Evolutionary conservation across 92 coral and sea anemone genomes (phyloP), one percentile per base, ranked within the genome.

Genomic region (Phenganax subtilis): DNA sequence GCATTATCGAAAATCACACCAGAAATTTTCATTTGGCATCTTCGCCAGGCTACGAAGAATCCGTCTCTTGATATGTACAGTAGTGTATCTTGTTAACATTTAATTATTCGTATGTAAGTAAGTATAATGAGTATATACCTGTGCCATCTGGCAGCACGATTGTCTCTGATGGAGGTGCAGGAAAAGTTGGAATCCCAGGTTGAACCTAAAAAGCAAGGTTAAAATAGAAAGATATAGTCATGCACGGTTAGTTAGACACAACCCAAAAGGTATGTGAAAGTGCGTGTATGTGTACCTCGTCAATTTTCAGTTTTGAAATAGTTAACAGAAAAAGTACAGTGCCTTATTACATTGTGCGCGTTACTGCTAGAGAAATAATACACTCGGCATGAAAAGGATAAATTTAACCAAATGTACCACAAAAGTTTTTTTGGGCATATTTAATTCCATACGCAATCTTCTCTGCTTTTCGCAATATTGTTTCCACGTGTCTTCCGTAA

Each of bases 401-500:
- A 82, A 4, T 44, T 52, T 44, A 27, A 10, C 37, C 0, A 14
- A 51, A 68, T 53, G n/a, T 53, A 92, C 90, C 85, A 94, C 98
- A 87, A 88, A 92, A 59, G 87, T 94, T 85, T 94, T 94, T 90
- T 94, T 94, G 71, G 91, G 98, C 93, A 94, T 90, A 54, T 86
- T 89, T 12, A 92, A 75, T 7, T 94, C 98, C 91, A 94, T 89
- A 56, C 98, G 89, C 90, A 94, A 90, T 64, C 98, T 65, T 61
- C 98, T 90, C 67, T 94, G 98, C 57, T 94, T 94, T 80, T 94
- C 98, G 86, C 98, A 94, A 75, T 94, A 94, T 77, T 94, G 98
- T 64, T 94, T 94, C 98, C 98, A 94, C 0, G 98, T 94, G 89
- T 94, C 98, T 83, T 94, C 98, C 15, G 98, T 94, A 88, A 94